Percentiles rank a stretch among this genome's conserved stretches.
These are phyloP conservation scores for Andrena cerasifolii DNA, from an alignment of 1,140 invertebrate species.

Conservation along the genomic window DNA sequence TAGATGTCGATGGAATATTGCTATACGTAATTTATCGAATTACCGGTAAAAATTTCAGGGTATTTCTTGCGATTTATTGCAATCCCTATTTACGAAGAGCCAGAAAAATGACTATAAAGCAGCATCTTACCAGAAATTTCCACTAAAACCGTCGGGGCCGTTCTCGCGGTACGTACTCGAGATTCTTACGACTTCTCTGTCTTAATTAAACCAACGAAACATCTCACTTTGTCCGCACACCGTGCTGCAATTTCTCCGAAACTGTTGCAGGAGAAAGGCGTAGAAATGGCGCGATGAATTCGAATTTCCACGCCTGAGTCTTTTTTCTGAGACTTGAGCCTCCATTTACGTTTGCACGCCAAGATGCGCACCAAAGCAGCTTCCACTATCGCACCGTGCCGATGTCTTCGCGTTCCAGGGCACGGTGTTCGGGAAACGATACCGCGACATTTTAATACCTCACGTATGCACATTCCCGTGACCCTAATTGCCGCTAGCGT, in stretches of 20 bases:
- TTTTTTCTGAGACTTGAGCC: not conserved
- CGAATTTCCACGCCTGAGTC: not conserved
- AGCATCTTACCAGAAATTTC: no score
- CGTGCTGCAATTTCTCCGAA: not conserved
- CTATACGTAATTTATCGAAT: no score
- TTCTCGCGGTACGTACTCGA: not conserved
- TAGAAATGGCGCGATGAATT: slow-evolving; percentile 6
- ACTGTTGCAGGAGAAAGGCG: slow-evolving; percentile 2
- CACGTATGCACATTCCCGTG: not conserved
- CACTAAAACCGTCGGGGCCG: not conserved
- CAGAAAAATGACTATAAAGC: no score
- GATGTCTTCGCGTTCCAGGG: no score
- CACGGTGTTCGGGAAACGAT: no score
- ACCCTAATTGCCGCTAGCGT: slow-evolving; percentile 32
- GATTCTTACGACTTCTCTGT: not conserved
- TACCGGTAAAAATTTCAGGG: no score
- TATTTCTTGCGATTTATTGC: no score
- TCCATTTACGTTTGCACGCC: not conserved
- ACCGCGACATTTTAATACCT: slow-evolving; percentile 5
- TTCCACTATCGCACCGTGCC: no score
- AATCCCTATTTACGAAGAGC: no score
- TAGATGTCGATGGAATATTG: no score
- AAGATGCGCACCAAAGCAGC: no score
- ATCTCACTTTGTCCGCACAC: not conserved
- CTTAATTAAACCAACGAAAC: not conserved